Evolutionary conservation across 1,140 invertebrate genomes (phyloP), one percentile per base, ranked within the genome.

Genomic region (Papilio polytes): DNA sequence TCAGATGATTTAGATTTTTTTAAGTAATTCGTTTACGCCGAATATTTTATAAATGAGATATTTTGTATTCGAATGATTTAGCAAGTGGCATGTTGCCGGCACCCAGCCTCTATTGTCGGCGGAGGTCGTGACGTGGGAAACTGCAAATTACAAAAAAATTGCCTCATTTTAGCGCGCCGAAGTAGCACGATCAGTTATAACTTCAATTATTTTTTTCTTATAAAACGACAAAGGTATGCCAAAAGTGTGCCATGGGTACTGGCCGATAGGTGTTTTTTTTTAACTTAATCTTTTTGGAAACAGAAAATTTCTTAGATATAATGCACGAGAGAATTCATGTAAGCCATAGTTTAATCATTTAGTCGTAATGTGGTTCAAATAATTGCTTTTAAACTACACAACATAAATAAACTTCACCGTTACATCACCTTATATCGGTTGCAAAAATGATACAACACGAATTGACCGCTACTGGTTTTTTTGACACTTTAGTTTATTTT

Each of bases 121-220:
- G 72, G 41, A 73, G 72, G 72, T 44, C 72, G 72, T 36, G 72
- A 46, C 74, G 74, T 76, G 74, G 74, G 74, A 76, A 76, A 26
- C 41, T 13, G 13, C 74, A 46, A 46, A 48, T 51, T 48, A 48
- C 41, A 46, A 76, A 76, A 76, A 76, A 76, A 46, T 76, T 76
- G 74, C 44, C 74, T 76, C 74, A 76, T 76, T 76, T 76, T 76
- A 46, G 36, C 72, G 74, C 74, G 74, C 22, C 41, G 46, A 76
- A 76, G 74, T 76, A 20, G 74, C 74, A 76, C 74, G 44, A 20
- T 46, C 46, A 46, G 46, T 76, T 76, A 51, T 76, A 7, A 76
- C 22, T 76, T 46, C 20, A 73, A 73, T 46, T 72, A 72, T 48
- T 44, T 76, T 48, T 76, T 76, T 51, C 44, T 76, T 53, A 22